phyloP scores from a whole-genome alignment of 1,140 invertebrate species.

The Eumeta japonica region DNA sequence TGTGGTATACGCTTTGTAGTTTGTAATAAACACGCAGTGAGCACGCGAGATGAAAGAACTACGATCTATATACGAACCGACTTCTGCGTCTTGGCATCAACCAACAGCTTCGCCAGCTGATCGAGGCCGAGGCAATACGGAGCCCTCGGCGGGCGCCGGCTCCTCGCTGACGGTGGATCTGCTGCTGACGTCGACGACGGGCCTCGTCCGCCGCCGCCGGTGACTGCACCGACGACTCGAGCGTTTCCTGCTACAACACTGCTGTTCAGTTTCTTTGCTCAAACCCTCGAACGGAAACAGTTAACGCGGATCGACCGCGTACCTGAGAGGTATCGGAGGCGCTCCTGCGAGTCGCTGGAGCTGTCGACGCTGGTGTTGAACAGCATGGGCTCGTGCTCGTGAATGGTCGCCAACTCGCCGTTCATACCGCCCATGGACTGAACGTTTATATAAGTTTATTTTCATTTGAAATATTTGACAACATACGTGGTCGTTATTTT shows the following conservation, averaged over 20 bases:
- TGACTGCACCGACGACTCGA: slow-evolving; percentile 33
- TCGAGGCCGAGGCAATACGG: slow-evolving; percentile 71
- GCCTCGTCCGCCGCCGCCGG: slow-evolving; percentile 40
- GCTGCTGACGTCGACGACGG: slow-evolving; percentile 42
- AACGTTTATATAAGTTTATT: too few relatives aligned
- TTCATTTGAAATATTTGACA: slow-evolving; percentile 13
- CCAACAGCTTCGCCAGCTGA: slow-evolving; percentile 74
- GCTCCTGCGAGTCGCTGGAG: slow-evolving; percentile 54
- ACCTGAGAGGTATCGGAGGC: slow-evolving; percentile 55
- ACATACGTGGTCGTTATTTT: slow-evolving; percentile 27
- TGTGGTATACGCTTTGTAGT: too few relatives aligned
- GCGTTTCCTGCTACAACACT: too few relatives aligned
- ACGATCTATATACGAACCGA: too few relatives aligned
- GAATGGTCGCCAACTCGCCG: slow-evolving; percentile 85
- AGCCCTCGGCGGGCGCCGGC: slow-evolving; percentile 62
- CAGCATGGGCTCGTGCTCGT: slow-evolving; percentile 89
- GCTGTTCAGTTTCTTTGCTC: too few relatives aligned
- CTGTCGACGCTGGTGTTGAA: slow-evolving; percentile 68
- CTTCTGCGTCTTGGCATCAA: slow-evolving; percentile 57
- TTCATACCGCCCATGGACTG: slow-evolving; percentile 66
- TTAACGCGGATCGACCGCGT: neutral
- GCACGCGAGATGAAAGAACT: too few relatives aligned
- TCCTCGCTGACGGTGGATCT: slow-evolving; percentile 50
- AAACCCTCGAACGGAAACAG: too few relatives aligned
- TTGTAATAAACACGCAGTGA: too few relatives aligned